Evolutionary conservation across 2,888 invertebrate species (phyloP), one percentile per base, ranked within the genome.

Genomic region (Ellobium chinense): DNA sequence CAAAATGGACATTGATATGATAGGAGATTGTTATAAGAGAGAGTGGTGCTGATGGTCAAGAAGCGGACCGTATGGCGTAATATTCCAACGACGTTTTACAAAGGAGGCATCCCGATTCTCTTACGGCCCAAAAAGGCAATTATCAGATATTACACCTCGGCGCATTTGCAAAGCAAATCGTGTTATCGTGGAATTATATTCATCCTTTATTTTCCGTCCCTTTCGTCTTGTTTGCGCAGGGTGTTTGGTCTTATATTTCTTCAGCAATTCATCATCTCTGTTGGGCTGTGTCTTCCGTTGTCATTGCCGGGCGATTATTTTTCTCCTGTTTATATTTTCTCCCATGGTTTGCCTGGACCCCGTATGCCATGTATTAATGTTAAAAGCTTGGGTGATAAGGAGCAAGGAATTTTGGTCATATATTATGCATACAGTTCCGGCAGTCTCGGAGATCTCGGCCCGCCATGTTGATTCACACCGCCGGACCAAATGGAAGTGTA

Each of bases 301-400:
- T 24, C 24, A 58, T 24, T 5, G 12, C 58, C 14, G n/a, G 58
- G 5, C 58, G 18, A n/a, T n/a, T n/a, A 58, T n/a, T 58, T n/a
- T 9, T 24, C 46, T 46, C 46, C 18, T 7, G 9, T 12, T 46
- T 46, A 46, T 46, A 46, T 18, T 46, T 7, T 46, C 18, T 18
- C 18, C n/a, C n/a, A n/a, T n/a, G n/a, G n/a, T n/a, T n/a, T n/a
- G n/a, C n/a, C n/a, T n/a, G n/a, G n/a, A n/a, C 46, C 18, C 46
- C 46, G 46, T 12, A 46, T 24, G 58, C 60, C 3, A 34, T 14
- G 60, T 60, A 72, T 72, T 72, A 72, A 72, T 72, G 72, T 60
- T 72, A 72, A 72, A 72, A 60, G 72, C 56, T 60, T n/a, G n/a
- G 54, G 58, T n/a, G 72, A 56, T 72, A 72, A 72, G 72, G 58